Evolutionary conservation across 2,113 vertebrate genomes (phyloP), one percentile per base, ranked within the genome.

Genomic region (Epinephelus lanceolatus): DNA sequence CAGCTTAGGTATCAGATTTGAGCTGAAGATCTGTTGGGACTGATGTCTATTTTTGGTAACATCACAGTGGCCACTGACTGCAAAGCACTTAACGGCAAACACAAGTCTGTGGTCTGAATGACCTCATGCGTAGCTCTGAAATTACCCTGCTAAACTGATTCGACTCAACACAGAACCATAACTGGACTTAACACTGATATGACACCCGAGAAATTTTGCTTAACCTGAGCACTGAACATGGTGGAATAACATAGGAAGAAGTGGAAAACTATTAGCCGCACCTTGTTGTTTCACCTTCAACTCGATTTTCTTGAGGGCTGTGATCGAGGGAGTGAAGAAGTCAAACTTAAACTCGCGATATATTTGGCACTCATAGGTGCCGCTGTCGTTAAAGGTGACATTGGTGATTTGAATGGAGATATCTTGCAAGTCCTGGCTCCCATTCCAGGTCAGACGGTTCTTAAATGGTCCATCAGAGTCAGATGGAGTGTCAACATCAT

Each of bases 381-480:
- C 98, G 0, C 95, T 96, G 81, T 99, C 98, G 0, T 97, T 96
- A 27, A 91, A 79, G 14, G 95, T 96, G 77, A 98, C 94, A 0
- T 98, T 98, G 3, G 81, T 37, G 80, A 99, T 97, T 0, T 93
- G 88, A 89, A 99, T 97, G 90, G 98, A 99, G 15, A 99, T 90
- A 0, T 99, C 98, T 86, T 99, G 98, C 79, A 99, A 92, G 88
- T 99, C 98, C 67, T 96, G 96, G 90, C 97, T 99, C 2, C 98
- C 98, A 0, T 94, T 96, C 98, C 98, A 99, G 65, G 73, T 76
- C 14, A 99, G 89, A 17, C 98, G 96, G 0, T 94, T 96, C 0
- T 94, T 95, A 93, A 96, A 97, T 3, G 94, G 96, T 68, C 95
- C 95, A 0, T 95, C 92, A 0, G 93, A 53, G 0, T 95, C 93